Conservation (phyloP, 2,888 invertebrate genomes). For the Diaprepes abbreviatus region DNA sequence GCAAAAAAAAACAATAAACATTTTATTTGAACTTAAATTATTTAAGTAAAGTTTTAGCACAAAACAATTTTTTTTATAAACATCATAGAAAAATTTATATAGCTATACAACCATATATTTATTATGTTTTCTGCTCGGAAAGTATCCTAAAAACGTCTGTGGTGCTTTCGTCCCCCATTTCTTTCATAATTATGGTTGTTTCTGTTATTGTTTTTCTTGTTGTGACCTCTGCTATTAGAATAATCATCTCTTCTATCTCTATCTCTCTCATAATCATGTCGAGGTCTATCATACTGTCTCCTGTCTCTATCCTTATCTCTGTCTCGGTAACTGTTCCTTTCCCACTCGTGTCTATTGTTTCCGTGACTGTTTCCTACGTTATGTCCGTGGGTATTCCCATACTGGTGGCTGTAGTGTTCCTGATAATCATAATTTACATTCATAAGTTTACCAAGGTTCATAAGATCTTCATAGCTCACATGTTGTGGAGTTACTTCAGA, state of each 20-base stretch:
- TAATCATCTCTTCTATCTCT: slow-evolving; percentile 43
- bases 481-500: neutral
- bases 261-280: slow-evolving; percentile 32
- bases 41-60: neutral
- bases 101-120: too few relatives aligned
- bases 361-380: neutral
- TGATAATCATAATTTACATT: slow-evolving; percentile 20
- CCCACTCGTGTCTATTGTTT: slow-evolving; percentile 13
- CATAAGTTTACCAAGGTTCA: slow-evolving; percentile 26
- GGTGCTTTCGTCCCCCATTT: slow-evolving; percentile 15
- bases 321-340: slow-evolving; percentile 38
- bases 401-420: neutral
- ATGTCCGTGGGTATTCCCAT: slow-evolving; percentile 1
- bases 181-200: slow-evolving; percentile 13
- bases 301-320: slow-evolving; percentile 32
- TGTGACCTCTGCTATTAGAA: slow-evolving; percentile 37
- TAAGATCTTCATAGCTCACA: slow-evolving; percentile 21
- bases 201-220: slow-evolving; percentile 26
- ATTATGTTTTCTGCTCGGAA: too few relatives aligned
- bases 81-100: too few relatives aligned
- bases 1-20: too few relatives aligned
- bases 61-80: too few relatives aligned
- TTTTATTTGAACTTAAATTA: neutral
- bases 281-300: slow-evolving; percentile 8
- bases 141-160: slow-evolving; percentile 12